phyloP scores from a whole-genome alignment of 2,113 vertebrate genomes.

The Chaetodon auriga region DNA sequence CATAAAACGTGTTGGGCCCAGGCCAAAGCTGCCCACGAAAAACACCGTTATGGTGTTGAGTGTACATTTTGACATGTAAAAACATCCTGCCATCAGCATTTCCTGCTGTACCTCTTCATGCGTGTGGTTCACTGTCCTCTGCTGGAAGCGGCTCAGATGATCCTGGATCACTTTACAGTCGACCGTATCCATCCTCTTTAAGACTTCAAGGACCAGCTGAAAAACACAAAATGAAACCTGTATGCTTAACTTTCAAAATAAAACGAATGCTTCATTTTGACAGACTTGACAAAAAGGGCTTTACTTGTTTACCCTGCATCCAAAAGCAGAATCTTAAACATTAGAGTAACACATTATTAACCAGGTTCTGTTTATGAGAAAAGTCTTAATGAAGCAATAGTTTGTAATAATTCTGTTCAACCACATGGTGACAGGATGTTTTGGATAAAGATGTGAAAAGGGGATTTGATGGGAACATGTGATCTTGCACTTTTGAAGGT shows the following conservation, averaged over 20 bases:
- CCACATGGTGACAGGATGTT: too few species aligned
- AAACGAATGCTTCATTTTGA: background rate
- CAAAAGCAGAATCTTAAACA: background rate
- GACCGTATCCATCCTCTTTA: background rate
- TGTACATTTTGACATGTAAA: background rate
- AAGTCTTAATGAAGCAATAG: too few species aligned
- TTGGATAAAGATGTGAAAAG: too few species aligned
- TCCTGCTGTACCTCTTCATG: background rate
- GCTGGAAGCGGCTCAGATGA: conserved; percentile 12
- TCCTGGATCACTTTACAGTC: background rate
- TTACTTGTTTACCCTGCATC: background rate
- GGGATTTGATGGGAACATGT: too few species aligned
- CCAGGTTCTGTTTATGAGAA: too few species aligned
- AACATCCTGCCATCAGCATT: background rate
- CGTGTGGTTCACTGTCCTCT: background rate
- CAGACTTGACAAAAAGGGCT: background rate
- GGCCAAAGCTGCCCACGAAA: too few species aligned
- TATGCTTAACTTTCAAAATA: background rate
- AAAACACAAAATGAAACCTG: background rate
- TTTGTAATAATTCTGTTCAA: too few species aligned
- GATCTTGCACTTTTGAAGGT: too few species aligned
- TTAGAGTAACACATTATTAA: too few species aligned
- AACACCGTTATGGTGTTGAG: too few species aligned
- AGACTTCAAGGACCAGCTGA: conserved; percentile 13
- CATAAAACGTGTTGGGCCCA: too few species aligned